phyloP scores from a whole-genome alignment of 2,113 vertebrate genomes.

The Girardinichthys multiradiatus region DNA sequence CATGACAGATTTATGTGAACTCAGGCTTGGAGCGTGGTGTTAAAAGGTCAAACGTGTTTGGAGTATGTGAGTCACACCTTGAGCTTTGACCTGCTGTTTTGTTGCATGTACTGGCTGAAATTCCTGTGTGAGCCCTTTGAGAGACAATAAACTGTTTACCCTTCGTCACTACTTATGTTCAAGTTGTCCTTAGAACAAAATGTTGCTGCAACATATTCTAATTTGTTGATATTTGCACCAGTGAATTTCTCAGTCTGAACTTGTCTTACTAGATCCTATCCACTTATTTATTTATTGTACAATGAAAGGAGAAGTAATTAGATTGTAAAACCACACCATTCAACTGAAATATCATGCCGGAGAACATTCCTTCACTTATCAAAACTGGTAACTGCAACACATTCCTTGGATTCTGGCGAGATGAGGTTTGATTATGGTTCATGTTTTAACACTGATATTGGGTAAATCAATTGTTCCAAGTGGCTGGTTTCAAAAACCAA shows the following conservation, averaged over 20 bases:
- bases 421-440: not conserved
- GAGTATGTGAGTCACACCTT: conserved; percentile 42
- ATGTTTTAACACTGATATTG: not conserved
- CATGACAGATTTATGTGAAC: conserved; percentile 34
- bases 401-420: not conserved
- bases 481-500: not conserved
- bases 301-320: not conserved
- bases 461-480: not conserved
- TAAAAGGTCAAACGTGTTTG: conserved; percentile 43
- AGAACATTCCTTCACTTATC: not conserved
- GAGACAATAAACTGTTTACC: conserved; percentile 4
- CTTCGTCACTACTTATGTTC: not conserved
- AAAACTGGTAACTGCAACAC: not conserved
- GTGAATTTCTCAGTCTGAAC: not conserved
- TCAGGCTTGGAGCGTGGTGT: conserved; percentile 19
- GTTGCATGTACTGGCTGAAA: conserved; percentile 4
- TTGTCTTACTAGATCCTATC: not conserved
- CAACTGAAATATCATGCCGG: not conserved
- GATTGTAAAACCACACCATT: not conserved
- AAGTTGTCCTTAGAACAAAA: not conserved
- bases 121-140: not conserved
- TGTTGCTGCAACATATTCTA: not conserved
- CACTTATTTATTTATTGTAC: not conserved
- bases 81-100: conserved; percentile 23
- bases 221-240: not conserved